Percentiles rank a stretch among this genome's conserved stretches.
Evolutionary conservation across 2,797 vertebrate genomes (phyloP).

Genomic region (Hapalemur alaotrensis): DNA sequence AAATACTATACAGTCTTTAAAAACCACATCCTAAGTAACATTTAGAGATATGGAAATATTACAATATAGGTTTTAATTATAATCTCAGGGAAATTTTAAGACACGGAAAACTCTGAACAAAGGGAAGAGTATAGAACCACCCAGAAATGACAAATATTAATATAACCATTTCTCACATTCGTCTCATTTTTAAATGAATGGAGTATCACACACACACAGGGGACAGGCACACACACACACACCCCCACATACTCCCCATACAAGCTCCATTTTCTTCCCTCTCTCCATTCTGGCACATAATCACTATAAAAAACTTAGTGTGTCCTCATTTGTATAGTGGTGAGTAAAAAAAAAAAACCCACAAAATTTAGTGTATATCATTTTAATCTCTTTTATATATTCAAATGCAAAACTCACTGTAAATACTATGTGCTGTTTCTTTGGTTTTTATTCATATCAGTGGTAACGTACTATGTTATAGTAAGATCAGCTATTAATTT

Average conservation of each 20-base stretch:
- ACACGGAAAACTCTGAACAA: background rate
- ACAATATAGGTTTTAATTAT: background rate
- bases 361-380: background rate
- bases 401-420: background rate
- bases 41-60: background rate
- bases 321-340: background rate
- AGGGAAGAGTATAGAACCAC: background rate
- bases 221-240: background rate
- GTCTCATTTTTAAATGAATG: background rate
- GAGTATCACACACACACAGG: background rate
- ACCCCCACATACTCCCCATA: background rate
- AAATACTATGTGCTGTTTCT: background rate
- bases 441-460: background rate
- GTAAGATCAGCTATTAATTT: background rate
- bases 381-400: background rate
- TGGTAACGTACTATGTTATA: background rate
- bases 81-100: conserved; percentile 23
- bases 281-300: background rate
- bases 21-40: conserved; percentile 36
- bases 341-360: background rate
- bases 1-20: background rate
- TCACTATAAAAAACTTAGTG: background rate
- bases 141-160: background rate
- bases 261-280: background rate
- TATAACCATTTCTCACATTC: background rate